Percentiles rank a stretch among this genome's conserved stretches.
These are phyloP conservation scores for Helarctos malayanus DNA, from an alignment of 2,797 vertebrate species.

Conservation along the genomic window DNA sequence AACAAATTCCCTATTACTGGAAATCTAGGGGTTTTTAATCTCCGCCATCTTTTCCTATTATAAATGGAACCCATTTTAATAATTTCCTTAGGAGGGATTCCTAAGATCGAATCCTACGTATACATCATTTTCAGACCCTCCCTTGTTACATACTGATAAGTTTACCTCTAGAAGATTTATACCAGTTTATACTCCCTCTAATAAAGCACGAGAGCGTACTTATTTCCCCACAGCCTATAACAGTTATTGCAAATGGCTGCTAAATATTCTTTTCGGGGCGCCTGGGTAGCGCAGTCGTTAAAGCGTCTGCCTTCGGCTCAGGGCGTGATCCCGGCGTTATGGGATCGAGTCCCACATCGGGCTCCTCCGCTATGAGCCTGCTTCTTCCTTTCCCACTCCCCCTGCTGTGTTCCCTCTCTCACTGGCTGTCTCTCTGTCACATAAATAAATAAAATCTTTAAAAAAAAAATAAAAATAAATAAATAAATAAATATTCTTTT, in stretches of 20 bases:
- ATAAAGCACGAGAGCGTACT: neutral
- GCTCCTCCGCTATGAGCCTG: too few species aligned
- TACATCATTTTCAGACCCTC: constrained; percentile 33
- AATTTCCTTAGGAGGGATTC: constrained; percentile 43
- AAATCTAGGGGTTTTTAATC: neutral
- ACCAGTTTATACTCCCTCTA: neutral
- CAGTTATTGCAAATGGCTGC: constrained; percentile 28
- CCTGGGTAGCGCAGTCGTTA: too few species aligned
- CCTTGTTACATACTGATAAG: neutral
- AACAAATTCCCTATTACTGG: neutral
- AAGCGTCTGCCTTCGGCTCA: too few species aligned
- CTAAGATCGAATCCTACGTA: constrained; percentile 37
- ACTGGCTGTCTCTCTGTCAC: too few species aligned
- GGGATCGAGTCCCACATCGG: too few species aligned
- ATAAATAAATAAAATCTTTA: too few species aligned
- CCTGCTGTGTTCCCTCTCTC: too few species aligned
- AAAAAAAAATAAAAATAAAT: too few species aligned
- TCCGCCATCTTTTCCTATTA: constrained; percentile 8
- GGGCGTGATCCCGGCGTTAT: too few species aligned
- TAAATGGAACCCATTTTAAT: constrained; percentile 50
- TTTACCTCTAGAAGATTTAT: constrained; percentile 60
- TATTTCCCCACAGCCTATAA: neutral
- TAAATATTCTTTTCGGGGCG: constrained; percentile 60
- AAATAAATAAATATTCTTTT: constrained; percentile 62
- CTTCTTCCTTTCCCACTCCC: too few species aligned